Percentiles rank a stretch among this genome's conserved stretches.
Conservation (phyloP, 2,888 invertebrate species). For the Tetanocera ferruginea region DNA sequence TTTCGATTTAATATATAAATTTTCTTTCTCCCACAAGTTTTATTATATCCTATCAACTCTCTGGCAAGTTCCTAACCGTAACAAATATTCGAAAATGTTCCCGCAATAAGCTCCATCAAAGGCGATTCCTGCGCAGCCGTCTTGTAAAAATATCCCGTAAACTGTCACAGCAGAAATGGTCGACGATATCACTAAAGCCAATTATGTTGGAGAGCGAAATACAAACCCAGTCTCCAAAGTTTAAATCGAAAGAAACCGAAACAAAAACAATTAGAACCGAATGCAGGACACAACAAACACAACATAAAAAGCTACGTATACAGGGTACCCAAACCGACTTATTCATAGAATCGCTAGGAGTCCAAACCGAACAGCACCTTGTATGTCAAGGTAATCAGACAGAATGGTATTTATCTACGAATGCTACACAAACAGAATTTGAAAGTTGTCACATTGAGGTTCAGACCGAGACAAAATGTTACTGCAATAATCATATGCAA, state of each 20-base stretch:
- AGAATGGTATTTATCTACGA: not conserved
- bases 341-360: not conserved
- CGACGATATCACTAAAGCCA: not conserved
- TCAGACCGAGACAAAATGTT: slow-evolving; percentile 34
- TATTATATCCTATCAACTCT: slow-evolving; percentile 33
- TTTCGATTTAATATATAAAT: slow-evolving; percentile 3
- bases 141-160: not conserved
- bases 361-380: slow-evolving; percentile 33
- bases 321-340: slow-evolving; percentile 40
- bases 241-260: slow-evolving; percentile 27
- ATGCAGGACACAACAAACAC: slow-evolving; percentile 33
- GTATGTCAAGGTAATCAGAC: slow-evolving; percentile 29
- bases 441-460: slow-evolving; percentile 22
- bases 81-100: slow-evolving; percentile 29
- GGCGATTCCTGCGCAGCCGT: slow-evolving; percentile 13
- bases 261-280: slow-evolving; percentile 7
- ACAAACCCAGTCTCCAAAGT: not conserved
- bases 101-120: slow-evolving; percentile 8
- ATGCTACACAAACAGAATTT: slow-evolving; percentile 28
- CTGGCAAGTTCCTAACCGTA: slow-evolving; percentile 38
- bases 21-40: slow-evolving; percentile 29
- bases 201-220: not conserved
- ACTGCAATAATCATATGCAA: not conserved
- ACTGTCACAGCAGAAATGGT: not conserved
- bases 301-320: slow-evolving; percentile 4